Conservation (phyloP, 2,797 vertebrate genomes). For the Peromyscus nudipes region DNA sequence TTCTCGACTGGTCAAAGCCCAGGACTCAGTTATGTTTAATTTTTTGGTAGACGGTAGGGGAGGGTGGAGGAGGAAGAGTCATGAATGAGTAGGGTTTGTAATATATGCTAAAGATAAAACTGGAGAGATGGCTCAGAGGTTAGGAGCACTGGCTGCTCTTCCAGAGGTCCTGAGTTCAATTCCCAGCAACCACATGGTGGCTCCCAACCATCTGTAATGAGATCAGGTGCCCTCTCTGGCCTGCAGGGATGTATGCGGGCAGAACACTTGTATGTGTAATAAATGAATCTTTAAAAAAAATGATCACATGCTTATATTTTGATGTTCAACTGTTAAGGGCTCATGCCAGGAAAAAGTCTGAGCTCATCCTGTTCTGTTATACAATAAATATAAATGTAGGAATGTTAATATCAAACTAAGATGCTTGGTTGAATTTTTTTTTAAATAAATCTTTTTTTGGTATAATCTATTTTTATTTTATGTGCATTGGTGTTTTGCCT, state of each 20-base stretch:
- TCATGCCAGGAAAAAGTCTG: not conserved
- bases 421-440: not conserved
- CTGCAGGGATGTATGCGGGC: no score
- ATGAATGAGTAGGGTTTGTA: not conserved
- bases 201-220: no score
- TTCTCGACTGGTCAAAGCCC: constrained; percentile 81
- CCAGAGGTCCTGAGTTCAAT: no score
- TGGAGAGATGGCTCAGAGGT: no score
- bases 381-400: not conserved
- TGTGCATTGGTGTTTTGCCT: not conserved
- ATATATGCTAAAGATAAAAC: not conserved
- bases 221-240: no score
- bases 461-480: not conserved
- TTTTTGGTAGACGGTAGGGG: not conserved
- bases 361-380: not conserved
- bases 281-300: no score
- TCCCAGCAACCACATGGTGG: no score
- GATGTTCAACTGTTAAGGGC: not conserved
- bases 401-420: not conserved
- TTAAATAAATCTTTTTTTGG: not conserved
- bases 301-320: not conserved
- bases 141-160: no score
- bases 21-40: not conserved
- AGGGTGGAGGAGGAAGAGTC: not conserved
- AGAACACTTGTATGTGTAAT: no score